Base-by-base conservation (phyloP, 2,888 invertebrate genomes). In the Diplazon laetatorius region DNA sequence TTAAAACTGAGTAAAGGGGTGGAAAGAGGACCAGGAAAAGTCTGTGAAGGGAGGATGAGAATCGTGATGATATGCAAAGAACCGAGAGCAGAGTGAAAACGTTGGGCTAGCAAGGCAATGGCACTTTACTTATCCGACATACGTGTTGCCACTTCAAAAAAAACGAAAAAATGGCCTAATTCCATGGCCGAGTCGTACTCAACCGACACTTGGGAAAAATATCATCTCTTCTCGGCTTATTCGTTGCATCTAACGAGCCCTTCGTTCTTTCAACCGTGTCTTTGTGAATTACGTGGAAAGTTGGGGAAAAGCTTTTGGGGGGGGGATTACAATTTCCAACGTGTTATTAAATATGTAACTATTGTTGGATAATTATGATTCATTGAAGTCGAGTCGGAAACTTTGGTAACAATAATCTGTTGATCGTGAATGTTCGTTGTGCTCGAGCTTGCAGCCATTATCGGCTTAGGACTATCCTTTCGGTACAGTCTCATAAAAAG, bases 11-110 rank as follows among this genome's bases (percentile, higher is more conserved):
- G 55, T 66, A 39, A 62, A 18, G 50, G 68, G 12, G 55, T 18
- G 37, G 69, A 72, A 18, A 62, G 52, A 39, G 50, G 39, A 42
- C 22, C 44, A 42, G 48, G n/a, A n/a, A n/a, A n/a, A n/a, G n/a
- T n/a, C n/a, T 35, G 30, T 60, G 59, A 5, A 16, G 18, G 18
- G 37, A 55, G 63, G 46, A 42, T 37, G 48, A 59, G 48, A 55
- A 42, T 62, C 42, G 50, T 65, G 63, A 68, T 76, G 70, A 76
- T 59, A 65, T 69, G 69, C 63, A 76, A 63, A 76, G 62, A 76
- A 42, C 48, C 57, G 52, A 66, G 42, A 39, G 57, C 37, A 48
- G 5, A 50, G 46, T 55, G 46, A 18, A 35, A 68, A 66, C 12
- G 14, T 30, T 18, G 14, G 16, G 60, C 18, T 14, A 18, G 22